Conservation (phyloP, 30 jellyfish, hydroid and myxozoan genomes). For the Aurelia coerulea region DNA sequence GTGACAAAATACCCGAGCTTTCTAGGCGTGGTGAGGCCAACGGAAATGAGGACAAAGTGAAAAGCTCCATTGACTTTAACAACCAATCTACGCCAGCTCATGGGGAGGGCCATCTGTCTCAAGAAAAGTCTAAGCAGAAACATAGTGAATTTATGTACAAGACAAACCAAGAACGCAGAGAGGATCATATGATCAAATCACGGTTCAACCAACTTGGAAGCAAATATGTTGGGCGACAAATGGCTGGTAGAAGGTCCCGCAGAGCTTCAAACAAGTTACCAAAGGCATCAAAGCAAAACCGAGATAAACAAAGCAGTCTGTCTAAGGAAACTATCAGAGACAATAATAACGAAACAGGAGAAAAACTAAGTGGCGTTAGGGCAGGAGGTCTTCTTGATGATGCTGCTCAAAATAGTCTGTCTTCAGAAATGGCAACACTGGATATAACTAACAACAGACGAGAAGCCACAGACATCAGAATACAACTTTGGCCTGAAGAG, state of each 20-base stretch:
- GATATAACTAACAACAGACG: not conserved
- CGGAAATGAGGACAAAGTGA: not conserved
- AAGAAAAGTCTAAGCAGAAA: not conserved
- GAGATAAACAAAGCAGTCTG: not conserved
- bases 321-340: not conserved
- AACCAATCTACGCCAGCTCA: not conserved
- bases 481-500: not conserved
- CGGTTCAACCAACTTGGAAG: slow-evolving; percentile 74
- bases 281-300: not conserved
- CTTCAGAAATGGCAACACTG: not conserved
- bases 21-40: not conserved
- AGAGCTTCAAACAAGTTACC: not conserved
- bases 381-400: not conserved
- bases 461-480: not conserved
- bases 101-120: not conserved
- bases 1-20: not conserved
- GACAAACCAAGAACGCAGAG: slow-evolving; percentile 62
- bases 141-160: not conserved
- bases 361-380: not conserved
- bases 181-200: slow-evolving; percentile 57
- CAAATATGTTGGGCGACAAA: slow-evolving; percentile 51
- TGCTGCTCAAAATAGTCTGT: not conserved
- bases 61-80: not conserved
- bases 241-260: slow-evolving; percentile 18
- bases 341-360: not conserved